Conservation (phyloP, 2,888 invertebrate genomes). For the Patella pellucida region DNA sequence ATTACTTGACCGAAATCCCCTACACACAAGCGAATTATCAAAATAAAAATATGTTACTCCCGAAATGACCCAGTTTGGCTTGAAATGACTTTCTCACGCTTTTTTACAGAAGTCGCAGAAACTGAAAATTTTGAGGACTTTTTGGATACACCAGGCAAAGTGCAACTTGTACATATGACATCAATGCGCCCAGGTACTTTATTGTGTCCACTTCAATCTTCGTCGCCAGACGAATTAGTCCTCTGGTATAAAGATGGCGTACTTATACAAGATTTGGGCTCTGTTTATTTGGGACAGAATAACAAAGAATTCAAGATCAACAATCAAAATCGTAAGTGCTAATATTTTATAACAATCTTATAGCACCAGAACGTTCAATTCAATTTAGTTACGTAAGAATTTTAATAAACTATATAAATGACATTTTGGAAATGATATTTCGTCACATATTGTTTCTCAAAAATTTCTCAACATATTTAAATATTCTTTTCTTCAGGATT, state of each 20-base stretch:
- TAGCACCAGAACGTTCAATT: too few species aligned
- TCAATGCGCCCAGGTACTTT: constrained; percentile 30
- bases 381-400: too few species aligned
- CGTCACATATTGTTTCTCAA: background rate
- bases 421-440: too few species aligned
- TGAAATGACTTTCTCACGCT: background rate
- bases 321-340: background rate
- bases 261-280: constrained; percentile 21
- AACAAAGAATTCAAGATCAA: background rate
- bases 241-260: constrained; percentile 60
- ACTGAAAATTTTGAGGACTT: background rate
- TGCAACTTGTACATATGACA: constrained; percentile 22
- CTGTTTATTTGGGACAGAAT: background rate
- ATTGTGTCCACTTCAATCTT: constrained; percentile 42
- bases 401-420: too few species aligned
- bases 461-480: background rate
- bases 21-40: too few species aligned
- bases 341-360: too few species aligned
- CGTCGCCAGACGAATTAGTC: constrained; percentile 44
- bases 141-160: constrained; percentile 21
- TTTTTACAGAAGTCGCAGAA: background rate
- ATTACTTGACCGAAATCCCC: too few species aligned
- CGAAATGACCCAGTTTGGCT: constrained; percentile 20
- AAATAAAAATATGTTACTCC: constrained; percentile 1
- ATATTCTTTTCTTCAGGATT: constrained; percentile 27